Percentiles rank a stretch among this genome's conserved stretches.
These are phyloP conservation scores for Phenganax stokvisi DNA, from an alignment of 92 coral and sea anemone species.

Conservation along the genomic window DNA sequence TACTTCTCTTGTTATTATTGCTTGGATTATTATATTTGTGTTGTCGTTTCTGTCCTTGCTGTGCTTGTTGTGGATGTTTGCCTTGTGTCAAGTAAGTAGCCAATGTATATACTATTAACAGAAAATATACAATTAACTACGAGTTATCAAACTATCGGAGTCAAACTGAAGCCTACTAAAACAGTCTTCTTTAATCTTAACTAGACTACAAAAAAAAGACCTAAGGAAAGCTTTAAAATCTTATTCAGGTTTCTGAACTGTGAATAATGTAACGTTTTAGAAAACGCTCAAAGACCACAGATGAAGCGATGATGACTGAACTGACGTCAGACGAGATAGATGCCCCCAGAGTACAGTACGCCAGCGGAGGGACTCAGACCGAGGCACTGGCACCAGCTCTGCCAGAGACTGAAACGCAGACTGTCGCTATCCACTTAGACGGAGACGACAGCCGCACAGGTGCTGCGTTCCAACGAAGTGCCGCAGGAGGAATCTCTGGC, in stretches of 20 bases:
- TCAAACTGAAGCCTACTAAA: no score
- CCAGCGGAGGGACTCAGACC: slow-evolving; percentile 27
- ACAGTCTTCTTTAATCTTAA: no score
- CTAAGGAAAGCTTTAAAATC: no score
- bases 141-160: no score
- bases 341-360: slow-evolving; percentile 3
- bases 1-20: slow-evolving; percentile 14
- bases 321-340: slow-evolving; percentile 29
- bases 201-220: no score
- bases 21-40: slow-evolving; percentile 32
- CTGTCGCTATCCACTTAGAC: slow-evolving; percentile 20
- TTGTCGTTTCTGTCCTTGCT: slow-evolving; percentile 35
- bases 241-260: neutral
- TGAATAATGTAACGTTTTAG: neutral
- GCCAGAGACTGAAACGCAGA: slow-evolving; percentile 32
- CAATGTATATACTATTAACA: neutral
- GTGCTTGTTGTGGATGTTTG: slow-evolving; percentile 29
- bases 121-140: no score
- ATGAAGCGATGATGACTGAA: slow-evolving; percentile 35
- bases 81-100: slow-evolving; percentile 31
- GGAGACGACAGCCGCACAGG: slow-evolving; percentile 12
- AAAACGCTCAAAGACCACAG: slow-evolving; percentile 16
- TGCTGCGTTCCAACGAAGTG: slow-evolving; percentile 7
- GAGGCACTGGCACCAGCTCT: neutral
- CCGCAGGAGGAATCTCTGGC: neutral